These are phyloP conservation scores for Pachycephala philippinensis DNA, from an alignment of 2,113 vertebrate genomes.

Conservation along the genomic window DNA sequence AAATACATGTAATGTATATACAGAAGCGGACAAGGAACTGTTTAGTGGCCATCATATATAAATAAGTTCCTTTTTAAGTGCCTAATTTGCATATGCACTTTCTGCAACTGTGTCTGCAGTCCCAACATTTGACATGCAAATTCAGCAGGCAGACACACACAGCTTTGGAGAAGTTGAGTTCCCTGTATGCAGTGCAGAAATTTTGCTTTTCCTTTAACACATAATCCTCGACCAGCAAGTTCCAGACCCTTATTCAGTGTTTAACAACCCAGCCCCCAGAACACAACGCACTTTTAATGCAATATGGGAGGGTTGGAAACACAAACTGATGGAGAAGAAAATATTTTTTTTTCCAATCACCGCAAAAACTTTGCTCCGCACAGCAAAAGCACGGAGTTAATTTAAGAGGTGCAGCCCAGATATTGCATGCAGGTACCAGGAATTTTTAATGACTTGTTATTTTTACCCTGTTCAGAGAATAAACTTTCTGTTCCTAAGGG, in stretches of 20 bases:
- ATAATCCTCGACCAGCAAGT: background rate
- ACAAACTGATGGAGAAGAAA: background rate
- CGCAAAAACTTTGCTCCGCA: background rate
- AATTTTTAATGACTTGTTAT: slow-evolving; percentile 40
- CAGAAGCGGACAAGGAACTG: background rate
- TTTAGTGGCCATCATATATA: background rate
- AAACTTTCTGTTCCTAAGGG: background rate
- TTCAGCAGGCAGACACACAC: background rate
- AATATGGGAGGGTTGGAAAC: background rate
- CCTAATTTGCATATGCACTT: slow-evolving; percentile 27
- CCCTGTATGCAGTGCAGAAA: background rate
- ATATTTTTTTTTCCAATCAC: background rate
- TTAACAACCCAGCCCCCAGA: background rate
- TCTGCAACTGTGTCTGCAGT: background rate
- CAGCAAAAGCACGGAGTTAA: background rate
- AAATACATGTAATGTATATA: background rate
- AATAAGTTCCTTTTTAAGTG: background rate
- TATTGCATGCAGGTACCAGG: slow-evolving; percentile 18
- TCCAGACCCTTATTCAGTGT: background rate
- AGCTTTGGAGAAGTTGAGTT: background rate
- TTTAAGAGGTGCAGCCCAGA: slow-evolving; percentile 31
- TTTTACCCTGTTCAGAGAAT: slow-evolving; percentile 16
- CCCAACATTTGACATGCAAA: background rate
- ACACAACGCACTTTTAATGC: background rate
- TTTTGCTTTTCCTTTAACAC: background rate